Base-by-base conservation (phyloP, 2,888 invertebrate genomes). In the Leptinotarsa haldemani region DNA sequence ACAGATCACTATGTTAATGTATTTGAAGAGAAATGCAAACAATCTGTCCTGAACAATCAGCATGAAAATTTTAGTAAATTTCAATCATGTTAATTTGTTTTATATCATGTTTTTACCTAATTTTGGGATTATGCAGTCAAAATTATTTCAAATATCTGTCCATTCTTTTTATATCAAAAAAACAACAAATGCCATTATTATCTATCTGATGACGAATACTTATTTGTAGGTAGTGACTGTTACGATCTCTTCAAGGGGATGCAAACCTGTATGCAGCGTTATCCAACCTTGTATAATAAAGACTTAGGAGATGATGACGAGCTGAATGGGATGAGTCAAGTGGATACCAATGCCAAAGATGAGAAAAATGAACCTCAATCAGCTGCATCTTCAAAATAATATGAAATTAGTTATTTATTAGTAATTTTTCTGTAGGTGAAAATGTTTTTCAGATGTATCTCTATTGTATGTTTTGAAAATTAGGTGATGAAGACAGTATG, bases 241-340 rank as follows among this genome's bases (percentile, higher is more conserved):
- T 94, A 94, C 84, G 95, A 97, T 77, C 91, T 94, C 81, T 98
- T 98, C 88, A 93, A 94, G 85, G 91, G 91, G 69, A 97, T 98
- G 97, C 96, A 96, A 85, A 90, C 92, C 47, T 98, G 98, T 86
- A 97, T 98, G 94, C 89, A 93, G 61, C 89, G 93, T 79, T 97
- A 93, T 89, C 97, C 97, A 5, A 92, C 93, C 30, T 90, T 97
- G 40, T 97, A 97, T 85, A 93, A 93, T 83, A 92, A 93, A 85
- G 91, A 92, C 69, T 89, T 91, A n/a, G 90, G 90, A 56, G 90
- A 91, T 73, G 92, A 92, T 75, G 91, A 91, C 52, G 88, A 91
- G 16, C 85, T 73, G 5, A 68, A 68, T 20, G 46, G 46, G 40
- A 46, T 68, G 56, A 40, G 53, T 56, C 56, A 68, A 56, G 50